phyloP scores from a whole-genome alignment of 2,113 vertebrate genomes.

The Xiphias gladius region DNA sequence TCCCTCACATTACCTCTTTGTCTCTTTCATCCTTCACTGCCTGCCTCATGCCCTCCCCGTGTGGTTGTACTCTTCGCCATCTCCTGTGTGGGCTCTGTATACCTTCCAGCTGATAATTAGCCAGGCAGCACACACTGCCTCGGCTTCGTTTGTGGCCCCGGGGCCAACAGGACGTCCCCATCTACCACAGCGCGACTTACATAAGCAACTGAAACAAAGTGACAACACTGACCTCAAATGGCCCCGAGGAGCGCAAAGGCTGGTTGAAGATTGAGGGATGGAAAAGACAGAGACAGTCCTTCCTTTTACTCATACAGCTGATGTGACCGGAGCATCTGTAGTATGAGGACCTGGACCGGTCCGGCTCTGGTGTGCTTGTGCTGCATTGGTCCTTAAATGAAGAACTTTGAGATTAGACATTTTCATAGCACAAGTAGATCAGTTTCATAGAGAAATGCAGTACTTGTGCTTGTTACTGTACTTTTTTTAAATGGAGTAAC shows the following conservation, averaged over 20 bases:
- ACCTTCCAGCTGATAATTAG: constrained; percentile 64
- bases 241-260: constrained; percentile 26
- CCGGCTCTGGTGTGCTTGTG: background rate
- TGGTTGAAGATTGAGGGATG: constrained; percentile 41
- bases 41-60: background rate
- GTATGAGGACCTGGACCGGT: background rate
- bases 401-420: background rate
- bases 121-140: constrained; percentile 30
- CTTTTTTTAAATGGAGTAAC: too few species aligned
- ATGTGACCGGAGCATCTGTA: constrained; percentile 10
- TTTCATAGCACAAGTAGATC: background rate
- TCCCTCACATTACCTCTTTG: constrained; percentile 8
- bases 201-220: constrained; percentile 41
- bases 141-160: constrained; percentile 48
- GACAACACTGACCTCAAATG: constrained; percentile 53
- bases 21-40: constrained; percentile 27
- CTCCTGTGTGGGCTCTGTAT: constrained; percentile 15
- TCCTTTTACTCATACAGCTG: constrained; percentile 4
- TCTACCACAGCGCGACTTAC: constrained; percentile 26
- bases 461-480: background rate
- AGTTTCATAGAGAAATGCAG: background rate
- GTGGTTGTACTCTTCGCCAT: background rate
- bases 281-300: constrained; percentile 30
- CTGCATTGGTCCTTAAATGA: background rate
- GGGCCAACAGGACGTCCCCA: constrained; percentile 36